Evolutionary conservation across 2,888 invertebrate species (phyloP).

Genomic region (Drosophila niveifrons): DNA sequence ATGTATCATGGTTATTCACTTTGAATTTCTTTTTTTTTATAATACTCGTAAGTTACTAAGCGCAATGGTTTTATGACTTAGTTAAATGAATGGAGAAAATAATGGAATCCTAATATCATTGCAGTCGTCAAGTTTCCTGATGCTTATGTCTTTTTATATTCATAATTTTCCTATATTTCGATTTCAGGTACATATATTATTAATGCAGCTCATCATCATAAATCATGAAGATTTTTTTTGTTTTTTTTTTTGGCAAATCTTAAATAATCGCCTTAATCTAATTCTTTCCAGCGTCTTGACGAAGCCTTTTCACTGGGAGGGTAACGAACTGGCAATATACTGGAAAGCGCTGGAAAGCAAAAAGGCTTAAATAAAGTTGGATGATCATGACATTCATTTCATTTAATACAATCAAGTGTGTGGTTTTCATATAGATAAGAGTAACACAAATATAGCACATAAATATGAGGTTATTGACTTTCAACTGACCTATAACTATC

Average conservation of each 20-base stretch:
- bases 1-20: conserved; percentile 30
- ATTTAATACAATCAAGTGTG: not conserved
- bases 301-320: conserved; percentile 88
- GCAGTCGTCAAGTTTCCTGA: too few relatives aligned
- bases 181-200: too few relatives aligned
- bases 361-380: not conserved
- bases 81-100: not conserved
- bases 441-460: too few relatives aligned
- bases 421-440: conserved; percentile 22
- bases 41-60: conserved; percentile 1
- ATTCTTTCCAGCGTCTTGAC: conserved; percentile 85
- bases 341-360: conserved; percentile 76
- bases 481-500: not conserved
- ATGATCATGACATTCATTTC: not conserved
- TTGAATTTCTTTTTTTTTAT: conserved; percentile 23
- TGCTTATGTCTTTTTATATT: too few relatives aligned
- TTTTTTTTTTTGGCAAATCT: conserved; percentile 31
- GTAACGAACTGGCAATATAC: conserved; percentile 87
- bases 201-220: not conserved
- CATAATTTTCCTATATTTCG: too few relatives aligned
- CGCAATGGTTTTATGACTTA: not conserved
- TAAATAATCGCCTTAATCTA: conserved; percentile 22
- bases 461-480: conserved; percentile 28
- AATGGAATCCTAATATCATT: too few relatives aligned
- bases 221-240: not conserved